These are phyloP conservation scores for Lepidurus packardi DNA, from an alignment of 1,140 invertebrate genomes.

Conservation along the genomic window DNA sequence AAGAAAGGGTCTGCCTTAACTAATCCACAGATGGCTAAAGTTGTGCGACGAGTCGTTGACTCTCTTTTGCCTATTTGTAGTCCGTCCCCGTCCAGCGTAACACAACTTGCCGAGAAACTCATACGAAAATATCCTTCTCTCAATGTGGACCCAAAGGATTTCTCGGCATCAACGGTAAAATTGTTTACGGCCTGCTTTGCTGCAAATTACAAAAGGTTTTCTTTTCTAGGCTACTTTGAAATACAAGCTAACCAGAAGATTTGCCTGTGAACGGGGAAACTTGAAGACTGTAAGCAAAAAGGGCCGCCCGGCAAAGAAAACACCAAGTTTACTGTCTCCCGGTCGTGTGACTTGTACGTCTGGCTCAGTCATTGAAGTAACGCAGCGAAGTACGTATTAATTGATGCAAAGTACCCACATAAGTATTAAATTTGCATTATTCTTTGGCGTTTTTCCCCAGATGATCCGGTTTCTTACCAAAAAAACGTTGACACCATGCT, in stretches of 20 bases:
- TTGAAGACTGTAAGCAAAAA: background rate
- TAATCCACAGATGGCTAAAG: slow-evolving; percentile 5
- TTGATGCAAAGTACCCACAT: background rate
- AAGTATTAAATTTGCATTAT: background rate
- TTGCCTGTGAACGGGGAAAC: too few relatives aligned
- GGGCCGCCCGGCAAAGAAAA: background rate
- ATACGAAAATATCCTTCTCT: background rate
- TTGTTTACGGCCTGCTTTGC: background rate
- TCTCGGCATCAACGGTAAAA: background rate
- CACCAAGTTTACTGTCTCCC: background rate
- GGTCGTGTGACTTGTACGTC: background rate
- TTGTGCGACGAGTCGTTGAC: background rate
- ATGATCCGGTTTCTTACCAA: background rate
- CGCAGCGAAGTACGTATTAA: slow-evolving; percentile 1
- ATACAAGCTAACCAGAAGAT: too few relatives aligned
- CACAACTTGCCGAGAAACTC: background rate
- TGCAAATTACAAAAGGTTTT: slow-evolving; percentile 7
- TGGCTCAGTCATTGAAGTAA: background rate
- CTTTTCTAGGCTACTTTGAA: background rate
- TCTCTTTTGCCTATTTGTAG: background rate
- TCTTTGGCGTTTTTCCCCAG: background rate
- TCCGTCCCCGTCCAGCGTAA: background rate
- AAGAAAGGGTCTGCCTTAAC: background rate
- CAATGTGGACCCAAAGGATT: background rate
- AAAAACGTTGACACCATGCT: background rate